Conservation (phyloP, 2,888 invertebrate species). For the Spisula solida region DNA sequence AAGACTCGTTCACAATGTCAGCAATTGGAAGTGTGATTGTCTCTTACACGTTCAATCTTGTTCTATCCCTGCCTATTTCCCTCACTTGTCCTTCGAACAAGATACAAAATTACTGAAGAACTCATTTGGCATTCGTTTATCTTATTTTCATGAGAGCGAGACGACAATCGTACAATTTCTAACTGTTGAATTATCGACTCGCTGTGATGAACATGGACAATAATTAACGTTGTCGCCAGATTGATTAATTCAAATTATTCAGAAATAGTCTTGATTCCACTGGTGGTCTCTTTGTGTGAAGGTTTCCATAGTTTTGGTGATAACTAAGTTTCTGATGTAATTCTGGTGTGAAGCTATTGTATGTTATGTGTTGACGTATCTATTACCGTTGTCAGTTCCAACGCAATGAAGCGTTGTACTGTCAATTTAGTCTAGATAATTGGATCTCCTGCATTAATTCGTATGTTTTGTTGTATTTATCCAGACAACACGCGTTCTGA, state of each 20-base stretch:
- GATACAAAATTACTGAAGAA: neutral
- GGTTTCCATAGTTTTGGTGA: neutral
- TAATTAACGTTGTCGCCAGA: neutral
- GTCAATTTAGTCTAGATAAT: neutral
- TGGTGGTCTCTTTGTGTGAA: neutral
- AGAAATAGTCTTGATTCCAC: neutral
- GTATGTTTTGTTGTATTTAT: no score
- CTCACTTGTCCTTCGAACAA: neutral
- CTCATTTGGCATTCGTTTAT: constrained; percentile 17
- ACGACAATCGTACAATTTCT: neutral
- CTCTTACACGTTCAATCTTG: neutral
- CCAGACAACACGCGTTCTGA: no score
- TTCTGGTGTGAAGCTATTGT: neutral
- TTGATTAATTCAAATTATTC: neutral
- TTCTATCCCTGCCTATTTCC: neutral
- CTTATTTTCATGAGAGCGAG: neutral
- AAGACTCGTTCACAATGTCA: no score
- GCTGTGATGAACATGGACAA: neutral
- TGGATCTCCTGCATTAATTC: neutral
- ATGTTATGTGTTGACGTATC: neutral
- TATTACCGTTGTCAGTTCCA: neutral
- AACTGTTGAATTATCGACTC: neutral
- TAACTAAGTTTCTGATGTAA: neutral
- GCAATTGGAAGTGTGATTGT: no score
- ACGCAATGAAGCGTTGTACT: neutral